These are phyloP conservation scores for Endotricha flammealis DNA, from an alignment of 2,888 invertebrate genomes.

Conservation along the genomic window DNA sequence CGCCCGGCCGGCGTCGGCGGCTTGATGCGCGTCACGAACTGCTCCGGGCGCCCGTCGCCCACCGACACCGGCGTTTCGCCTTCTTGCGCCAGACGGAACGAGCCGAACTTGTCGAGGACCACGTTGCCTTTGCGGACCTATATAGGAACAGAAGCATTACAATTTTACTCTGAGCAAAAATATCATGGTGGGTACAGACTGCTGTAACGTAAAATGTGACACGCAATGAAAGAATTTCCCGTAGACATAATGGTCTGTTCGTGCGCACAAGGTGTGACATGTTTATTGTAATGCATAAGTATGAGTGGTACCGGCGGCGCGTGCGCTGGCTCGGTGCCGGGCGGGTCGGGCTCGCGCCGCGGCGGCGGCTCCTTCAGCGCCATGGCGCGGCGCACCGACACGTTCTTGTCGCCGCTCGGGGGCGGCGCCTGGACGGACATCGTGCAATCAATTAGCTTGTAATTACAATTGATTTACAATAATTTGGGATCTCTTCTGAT, in stretches of 20 bases:
- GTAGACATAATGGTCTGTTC: no score
- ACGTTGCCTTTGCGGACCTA: constrained; percentile 78
- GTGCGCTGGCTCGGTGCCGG: constrained; percentile 64
- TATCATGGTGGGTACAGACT: no score
- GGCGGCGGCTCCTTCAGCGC: constrained; percentile 80
- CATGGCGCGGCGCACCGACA: constrained; percentile 80
- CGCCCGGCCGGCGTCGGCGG: constrained; percentile 57
- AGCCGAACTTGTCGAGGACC: constrained; percentile 85
- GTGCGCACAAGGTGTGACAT: not conserved
- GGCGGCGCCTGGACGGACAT: constrained; percentile 33
- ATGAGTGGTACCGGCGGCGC: constrained; percentile 40
- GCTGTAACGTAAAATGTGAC: no score
- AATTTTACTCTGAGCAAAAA: no score
- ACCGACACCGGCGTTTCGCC: constrained; percentile 69
- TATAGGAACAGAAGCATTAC: not conserved
- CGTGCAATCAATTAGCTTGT: no score
- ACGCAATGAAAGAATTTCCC: no score
- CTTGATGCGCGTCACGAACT: constrained; percentile 71
- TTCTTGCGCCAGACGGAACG: constrained; percentile 81
- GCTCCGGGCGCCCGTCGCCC: constrained; percentile 70
- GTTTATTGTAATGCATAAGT: not conserved
- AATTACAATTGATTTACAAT: no score
- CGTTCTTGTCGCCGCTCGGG: constrained; percentile 70
- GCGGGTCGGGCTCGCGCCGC: constrained; percentile 67
- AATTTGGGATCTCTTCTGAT: no score